Percentiles rank a stretch among this genome's conserved stretches.
phyloP scores from a whole-genome alignment of 2,113 vertebrate species.

The Amphiprion percula region DNA sequence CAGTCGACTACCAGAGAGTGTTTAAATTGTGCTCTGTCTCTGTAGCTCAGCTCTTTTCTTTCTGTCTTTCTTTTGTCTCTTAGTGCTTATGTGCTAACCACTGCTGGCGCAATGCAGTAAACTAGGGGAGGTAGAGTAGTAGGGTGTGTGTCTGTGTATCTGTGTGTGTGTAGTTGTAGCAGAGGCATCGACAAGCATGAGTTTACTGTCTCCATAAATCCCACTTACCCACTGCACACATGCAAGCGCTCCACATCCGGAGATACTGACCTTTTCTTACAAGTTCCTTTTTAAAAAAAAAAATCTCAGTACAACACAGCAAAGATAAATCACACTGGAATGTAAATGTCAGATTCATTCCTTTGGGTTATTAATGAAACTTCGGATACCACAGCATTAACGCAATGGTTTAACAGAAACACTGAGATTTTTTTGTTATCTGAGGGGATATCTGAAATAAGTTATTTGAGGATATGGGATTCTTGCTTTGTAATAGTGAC shows the following conservation, averaged over 20 bases:
- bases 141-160: conserved; percentile 24
- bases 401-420: conserved; percentile 2
- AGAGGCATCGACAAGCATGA: conserved; percentile 74
- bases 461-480: not conserved
- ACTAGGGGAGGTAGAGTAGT: conserved; percentile 69
- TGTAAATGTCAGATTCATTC: conserved; percentile 69
- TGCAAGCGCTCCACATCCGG: conserved; percentile 29
- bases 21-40: conserved; percentile 50
- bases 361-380: conserved; percentile 59
- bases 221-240: conserved; percentile 56
- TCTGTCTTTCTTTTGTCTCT: conserved; percentile 66
- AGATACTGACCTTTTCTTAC: conserved; percentile 73
- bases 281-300: conserved; percentile 14
- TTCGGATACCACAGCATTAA: conserved; percentile 20
- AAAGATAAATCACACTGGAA: conserved; percentile 54
- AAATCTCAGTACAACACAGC: conserved; percentile 31
- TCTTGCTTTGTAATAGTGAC: not conserved
- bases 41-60: conserved; percentile 34
- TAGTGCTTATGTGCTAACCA: conserved; percentile 71
- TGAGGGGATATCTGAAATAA: too few relatives aligned
- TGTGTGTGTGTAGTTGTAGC: conserved; percentile 52
- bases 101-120: conserved; percentile 85
- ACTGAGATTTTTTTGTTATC: not conserved
- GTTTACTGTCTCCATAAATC: conserved; percentile 80
- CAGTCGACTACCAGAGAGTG: conserved; percentile 42